Evolutionary conservation across 1,140 invertebrate genomes (phyloP), one percentile per base, ranked within the genome.

Genomic region (Caenorhabditis tropicalis): DNA sequence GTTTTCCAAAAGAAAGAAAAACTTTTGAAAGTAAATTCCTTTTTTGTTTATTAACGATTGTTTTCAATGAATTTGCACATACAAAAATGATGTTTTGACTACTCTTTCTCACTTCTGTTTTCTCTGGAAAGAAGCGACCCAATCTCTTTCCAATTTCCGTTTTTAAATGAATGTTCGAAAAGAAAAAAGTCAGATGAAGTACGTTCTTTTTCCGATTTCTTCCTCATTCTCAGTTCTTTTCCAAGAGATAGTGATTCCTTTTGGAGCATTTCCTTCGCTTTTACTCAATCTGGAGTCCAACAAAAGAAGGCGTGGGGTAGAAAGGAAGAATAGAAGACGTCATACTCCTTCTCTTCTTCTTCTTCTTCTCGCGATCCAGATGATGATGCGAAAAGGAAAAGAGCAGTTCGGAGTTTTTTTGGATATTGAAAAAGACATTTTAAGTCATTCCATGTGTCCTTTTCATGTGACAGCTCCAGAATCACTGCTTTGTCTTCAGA

Each of bases 251-350:
- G 29, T 33, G 65, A 74, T 1, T 74, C 12, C 19, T 43, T 74
- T 65, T 74, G 33, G 65, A n/a, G 15, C 36, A n/a, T 74, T 74
- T 74, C 65, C 36, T 33, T 74, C 43, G 33, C 36, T n/a, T 43
- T 74, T 43, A 74, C 21, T 36, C 65, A 39, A 74, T 74, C 65
- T 74, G 58, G 3, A 10, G 31, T 27, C 12, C 65, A 74, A 74
- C 65, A 74, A 74, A 74, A 74, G 65, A 74, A 74, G 36, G 65
- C 65, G 65, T 74, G 65, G 65, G 36, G 65, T 5, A 27, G 33
- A 74, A 46, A 74, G 65, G 65, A 74, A 74, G 36, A 39, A 74
- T 74, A 1, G 65, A 21, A 74, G 65, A 74, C 65, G 65, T 74
- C 65, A 74, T 43, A 19, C 36, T 74, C n/a, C 33, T n/a, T n/a